Evolutionary conservation across 2,797 vertebrate genomes (phyloP).

Genomic region (Poecilia gillii): DNA sequence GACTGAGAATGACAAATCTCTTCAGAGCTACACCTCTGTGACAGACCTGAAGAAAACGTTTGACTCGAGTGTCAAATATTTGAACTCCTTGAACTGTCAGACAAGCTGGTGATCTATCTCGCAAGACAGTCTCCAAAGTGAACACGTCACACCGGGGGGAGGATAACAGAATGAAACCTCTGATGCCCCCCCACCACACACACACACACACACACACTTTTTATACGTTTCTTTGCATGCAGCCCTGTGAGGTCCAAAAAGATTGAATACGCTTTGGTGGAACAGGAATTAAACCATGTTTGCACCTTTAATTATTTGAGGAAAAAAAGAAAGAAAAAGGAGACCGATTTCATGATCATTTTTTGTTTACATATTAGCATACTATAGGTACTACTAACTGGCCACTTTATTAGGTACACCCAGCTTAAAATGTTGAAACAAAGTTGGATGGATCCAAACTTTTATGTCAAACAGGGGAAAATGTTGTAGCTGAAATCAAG

Average conservation of each 20-base stretch:
- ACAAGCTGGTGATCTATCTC: constrained; percentile 53
- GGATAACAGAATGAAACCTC: constrained; percentile 38
- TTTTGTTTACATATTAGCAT: background rate
- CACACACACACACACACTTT: background rate
- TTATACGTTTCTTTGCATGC: background rate
- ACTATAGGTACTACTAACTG: background rate
- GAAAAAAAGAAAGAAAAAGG: background rate
- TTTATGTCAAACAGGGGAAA: background rate
- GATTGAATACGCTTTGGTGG: background rate
- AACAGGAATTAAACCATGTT: background rate
- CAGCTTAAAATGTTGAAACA: background rate
- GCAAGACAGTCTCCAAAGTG: constrained; percentile 40
- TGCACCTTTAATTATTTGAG: background rate
- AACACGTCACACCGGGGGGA: constrained; percentile 37
- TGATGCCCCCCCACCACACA: background rate
- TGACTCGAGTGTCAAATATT: constrained; percentile 70
- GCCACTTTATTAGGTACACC: background rate
- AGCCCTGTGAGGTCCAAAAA: background rate
- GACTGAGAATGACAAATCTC: constrained; percentile 59
- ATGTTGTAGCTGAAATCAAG: background rate
- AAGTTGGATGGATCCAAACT: background rate
- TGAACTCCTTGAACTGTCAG: constrained; percentile 57
- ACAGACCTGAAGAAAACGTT: constrained; percentile 61
- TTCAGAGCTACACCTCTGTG: constrained; percentile 40
- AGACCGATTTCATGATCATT: background rate